Percentiles rank a stretch among this genome's conserved stretches.
Evolutionary conservation across 2,113 vertebrate species (phyloP).

Genomic region (Gavia stellata): DNA sequence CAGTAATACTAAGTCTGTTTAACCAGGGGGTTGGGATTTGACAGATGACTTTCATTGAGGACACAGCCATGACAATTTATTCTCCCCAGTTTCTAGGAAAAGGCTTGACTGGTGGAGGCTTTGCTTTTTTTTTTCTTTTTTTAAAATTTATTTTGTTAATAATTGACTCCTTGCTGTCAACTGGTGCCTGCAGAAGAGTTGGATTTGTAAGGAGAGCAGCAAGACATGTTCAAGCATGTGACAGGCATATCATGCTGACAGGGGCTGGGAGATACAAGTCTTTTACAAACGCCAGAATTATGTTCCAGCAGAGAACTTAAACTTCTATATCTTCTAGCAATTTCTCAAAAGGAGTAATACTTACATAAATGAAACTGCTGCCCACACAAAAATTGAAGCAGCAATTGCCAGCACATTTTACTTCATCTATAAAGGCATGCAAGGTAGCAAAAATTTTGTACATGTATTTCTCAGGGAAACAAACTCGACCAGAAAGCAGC

Average conservation of each 20-base stretch:
- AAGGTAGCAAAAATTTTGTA: not conserved
- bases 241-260: not conserved
- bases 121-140: not conserved
- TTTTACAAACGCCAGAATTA: not conserved
- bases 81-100: not conserved
- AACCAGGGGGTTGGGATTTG: not conserved
- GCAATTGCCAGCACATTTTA: not conserved
- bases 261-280: not conserved
- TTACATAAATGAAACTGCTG: not conserved
- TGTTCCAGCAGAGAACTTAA: not conserved
- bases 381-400: conserved; percentile 38
- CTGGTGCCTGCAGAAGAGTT: not conserved
- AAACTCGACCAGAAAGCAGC: not conserved
- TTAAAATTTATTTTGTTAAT: not conserved
- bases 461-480: not conserved
- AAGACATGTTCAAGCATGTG: not conserved
- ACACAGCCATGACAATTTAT: not conserved
- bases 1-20: not conserved
- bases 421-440: not conserved
- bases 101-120: not conserved
- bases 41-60: not conserved
- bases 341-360: not conserved
- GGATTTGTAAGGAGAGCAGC: not conserved
- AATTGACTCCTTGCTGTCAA: not conserved
- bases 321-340: not conserved